Base-by-base conservation (phyloP, 2,888 invertebrate genomes). In the Glyphotaelius pellucidus region DNA sequence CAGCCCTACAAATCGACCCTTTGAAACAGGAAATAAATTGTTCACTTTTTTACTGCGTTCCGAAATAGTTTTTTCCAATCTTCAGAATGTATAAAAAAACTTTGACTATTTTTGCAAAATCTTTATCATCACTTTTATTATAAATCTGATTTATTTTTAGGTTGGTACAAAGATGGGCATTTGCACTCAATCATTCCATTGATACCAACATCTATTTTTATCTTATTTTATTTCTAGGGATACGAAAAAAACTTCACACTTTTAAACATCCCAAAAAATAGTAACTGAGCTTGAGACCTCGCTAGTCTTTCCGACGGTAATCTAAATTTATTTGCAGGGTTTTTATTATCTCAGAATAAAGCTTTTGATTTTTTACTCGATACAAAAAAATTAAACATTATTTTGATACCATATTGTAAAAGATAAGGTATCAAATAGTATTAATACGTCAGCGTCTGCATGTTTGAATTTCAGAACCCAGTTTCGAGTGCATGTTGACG, bases 41-140 rank as follows among this genome's bases (percentile, higher is more conserved):
- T 87, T 52, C 52, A 52, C 30, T 52, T 67, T 88, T 88, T 85
- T 85, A 42, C 35, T 32, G 81, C n/a, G 81, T 81, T 81, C 31
- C 30, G 81, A 81, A 32, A 31, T 32, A 32, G 32, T 81, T 32
- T 81, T 67, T 67, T 7, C 25, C 2, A 67, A 67, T n/a, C n/a
- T 67, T 2, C 2, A 67, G 2, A 25, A 19, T 19, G 15, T 15
- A 14, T 15, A n/a, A 52, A 52, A 47, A 19, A 52, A 15, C 52
- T 52, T 67, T 25, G 67, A 67, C 67, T 67, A 25, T 9, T 67
- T 67, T 67, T 67, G 67, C 19, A 5, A 67, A 67, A 1, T 67
- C 25, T 19, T 67, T 67, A 67, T 19, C 67, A 25, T 25, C 67
- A 67, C 25, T 25, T 67, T n/a, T 67, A 67, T 67, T 67, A 25